These are phyloP conservation scores for Lerema accius DNA, from an alignment of 1,140 invertebrate genomes.

Conservation along the genomic window DNA sequence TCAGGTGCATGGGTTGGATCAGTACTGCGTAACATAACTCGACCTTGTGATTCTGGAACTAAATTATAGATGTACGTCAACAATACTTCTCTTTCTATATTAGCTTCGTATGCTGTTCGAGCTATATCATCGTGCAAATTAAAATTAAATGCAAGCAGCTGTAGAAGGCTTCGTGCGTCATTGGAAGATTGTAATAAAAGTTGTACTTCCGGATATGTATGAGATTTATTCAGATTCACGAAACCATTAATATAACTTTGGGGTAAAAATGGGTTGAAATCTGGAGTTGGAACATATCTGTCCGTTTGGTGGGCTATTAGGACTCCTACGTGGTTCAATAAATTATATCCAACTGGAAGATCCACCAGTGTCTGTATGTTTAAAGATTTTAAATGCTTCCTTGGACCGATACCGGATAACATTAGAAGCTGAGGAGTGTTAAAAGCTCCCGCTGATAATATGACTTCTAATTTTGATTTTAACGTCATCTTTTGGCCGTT, in stretches of 20 bases:
- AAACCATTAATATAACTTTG: background rate
- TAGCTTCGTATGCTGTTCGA: no score
- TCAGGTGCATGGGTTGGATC: no score
- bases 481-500: background rate
- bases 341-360: slow-evolving; percentile 25
- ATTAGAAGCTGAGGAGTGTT: background rate
- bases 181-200: background rate
- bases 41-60: no score
- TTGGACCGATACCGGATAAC: background rate
- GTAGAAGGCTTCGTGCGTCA: background rate
- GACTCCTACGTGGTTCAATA: no score
- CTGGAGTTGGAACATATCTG: background rate
- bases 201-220: background rate
- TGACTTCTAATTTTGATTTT: no score
- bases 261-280: background rate
- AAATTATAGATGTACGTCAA: no score
- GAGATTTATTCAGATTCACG: background rate
- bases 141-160: no score
- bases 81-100: no score
- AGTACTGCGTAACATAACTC: no score
- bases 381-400: background rate
- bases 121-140: no score
- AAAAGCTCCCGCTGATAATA: no score
- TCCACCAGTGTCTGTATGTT: slow-evolving; percentile 5
- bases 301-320: slow-evolving; percentile 2